Evolutionary conservation across 1,140 invertebrate genomes (phyloP), one percentile per base, ranked within the genome.

Genomic region (Drosophila ficusphila): DNA sequence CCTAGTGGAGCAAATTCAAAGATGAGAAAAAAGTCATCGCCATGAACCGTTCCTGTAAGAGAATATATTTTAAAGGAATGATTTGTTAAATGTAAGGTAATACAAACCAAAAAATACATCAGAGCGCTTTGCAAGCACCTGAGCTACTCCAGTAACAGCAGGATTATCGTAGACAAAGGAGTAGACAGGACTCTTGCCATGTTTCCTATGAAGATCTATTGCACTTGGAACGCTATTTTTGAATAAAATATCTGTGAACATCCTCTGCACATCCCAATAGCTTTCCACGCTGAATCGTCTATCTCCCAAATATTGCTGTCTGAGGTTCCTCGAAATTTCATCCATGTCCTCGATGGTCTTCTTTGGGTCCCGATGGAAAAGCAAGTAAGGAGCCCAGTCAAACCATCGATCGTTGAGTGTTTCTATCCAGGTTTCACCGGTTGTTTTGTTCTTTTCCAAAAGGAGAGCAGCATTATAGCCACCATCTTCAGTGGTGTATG

Each of bases 401-500:
- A 64, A 42, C 77, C 77, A 79, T 6, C 74, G 62, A 33, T 79
- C 76, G n/a, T 79, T 74, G 0, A 79, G 58, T 18, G 33, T 34
- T 0, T 71, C 58, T 6, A 79, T 56, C 33, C 42, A 23, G 4
- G 48, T 54, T 2, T 60, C 42, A 1, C 53, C 57, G 1, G 42
- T 31, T 6, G 54, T 34, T 1, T 31, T 7, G 14, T 61, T 49
- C 16, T 21, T 33, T 36, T 68, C 44, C 25, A 79, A 5, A 0
- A 81, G 38, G 3, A 38, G 86, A 44, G 92, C 92, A 18, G 90
- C 92, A 29, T 93, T 92, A 68, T 92, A 94, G 12, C 94, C 89
- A 42, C 93, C 93, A 78, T 94, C 93, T 60, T 93, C 92, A 9
- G 86, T 92, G 3, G 90, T 91, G 5, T 93, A 90, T 4, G 93